Evolutionary conservation across 2,888 invertebrate species (phyloP).

Genomic region (Ormyrus labotus): DNA sequence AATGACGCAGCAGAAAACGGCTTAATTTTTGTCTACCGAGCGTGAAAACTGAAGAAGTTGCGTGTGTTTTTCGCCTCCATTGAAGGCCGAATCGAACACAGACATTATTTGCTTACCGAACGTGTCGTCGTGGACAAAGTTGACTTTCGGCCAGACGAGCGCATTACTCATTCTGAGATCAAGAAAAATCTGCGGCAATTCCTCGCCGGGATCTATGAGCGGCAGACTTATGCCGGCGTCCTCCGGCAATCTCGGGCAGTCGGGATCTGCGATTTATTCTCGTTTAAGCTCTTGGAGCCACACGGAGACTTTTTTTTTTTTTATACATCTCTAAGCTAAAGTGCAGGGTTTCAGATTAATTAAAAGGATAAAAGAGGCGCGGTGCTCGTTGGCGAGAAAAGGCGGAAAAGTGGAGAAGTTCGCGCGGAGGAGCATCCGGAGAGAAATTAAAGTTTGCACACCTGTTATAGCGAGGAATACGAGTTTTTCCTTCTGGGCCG

Average conservation of each 20-base stretch:
- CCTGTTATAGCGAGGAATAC: slow-evolving; percentile 85
- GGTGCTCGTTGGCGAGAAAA: too few relatives aligned
- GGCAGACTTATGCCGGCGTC: slow-evolving; percentile 85
- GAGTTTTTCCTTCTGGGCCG: slow-evolving; percentile 81
- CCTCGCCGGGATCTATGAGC: slow-evolving; percentile 82
- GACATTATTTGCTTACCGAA: slow-evolving; percentile 77
- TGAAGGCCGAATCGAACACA: too few relatives aligned
- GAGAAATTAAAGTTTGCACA: slow-evolving; percentile 60
- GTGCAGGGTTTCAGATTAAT: too few relatives aligned
- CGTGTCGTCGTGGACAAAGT: slow-evolving; percentile 84
- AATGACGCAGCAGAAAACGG: too few relatives aligned
- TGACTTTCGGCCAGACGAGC: slow-evolving; percentile 84
- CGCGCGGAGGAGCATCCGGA: too few relatives aligned
- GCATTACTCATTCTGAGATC: slow-evolving; percentile 83
- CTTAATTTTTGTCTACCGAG: too few relatives aligned
- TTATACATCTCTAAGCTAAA: too few relatives aligned
- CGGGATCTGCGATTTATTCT: slow-evolving; percentile 78
- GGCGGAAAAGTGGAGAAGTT: too few relatives aligned
- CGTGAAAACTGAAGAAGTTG: too few relatives aligned
- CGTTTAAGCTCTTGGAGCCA: neutral
- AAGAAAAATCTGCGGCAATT: slow-evolving; percentile 86
- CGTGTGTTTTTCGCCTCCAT: too few relatives aligned
- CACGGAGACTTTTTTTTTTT: too few relatives aligned
- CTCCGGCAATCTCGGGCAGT: slow-evolving; percentile 86
- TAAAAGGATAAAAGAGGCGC: too few relatives aligned